Base-by-base conservation (phyloP, 1,140 invertebrate genomes). In the Drosophila carrolli region DNA sequence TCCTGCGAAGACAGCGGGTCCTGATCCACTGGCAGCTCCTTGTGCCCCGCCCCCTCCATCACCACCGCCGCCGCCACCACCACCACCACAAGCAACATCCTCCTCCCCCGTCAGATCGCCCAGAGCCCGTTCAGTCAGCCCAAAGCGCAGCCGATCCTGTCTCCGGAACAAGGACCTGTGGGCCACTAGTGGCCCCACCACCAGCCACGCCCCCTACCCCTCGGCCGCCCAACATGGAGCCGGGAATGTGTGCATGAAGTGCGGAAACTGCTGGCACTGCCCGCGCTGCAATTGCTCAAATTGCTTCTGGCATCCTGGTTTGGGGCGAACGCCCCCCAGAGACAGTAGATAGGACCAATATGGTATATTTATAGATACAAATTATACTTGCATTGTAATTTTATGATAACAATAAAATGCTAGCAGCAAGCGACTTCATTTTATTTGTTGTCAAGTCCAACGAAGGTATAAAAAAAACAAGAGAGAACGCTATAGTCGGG, bases 261-360 rank as follows among this genome's bases (percentile, higher is more conserved):
- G 77, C 35, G 48, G 71, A 23, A 65, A 62, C 19, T 62, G 40
- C 37, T 85, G 81, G 66, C 59, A 61, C 38, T 77, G 73, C 27
- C 62, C 81, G 0, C 56, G 62, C 35, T 84, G 81, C 48, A 67
- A 14, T 41, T 67, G 60, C 60, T 65, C 81, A n/a, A 63, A 80
- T 53, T 84, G 56, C 73, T 73, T 51, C 14, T 81, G 78, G 51
- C 74, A 72, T 71, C 38, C 72, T 6, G 59, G 70, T 9, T n/a
- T 74, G 37, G 19, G 23, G 32, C 59, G 65, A 14, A 11, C 23
- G 13, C 27, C 41, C 19, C 53, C 55, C 11, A 62, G 35, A 10
- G 67, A 72, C 11, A 41, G 8, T 37, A 14, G 59, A 59, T 19
- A 48, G 27, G 35, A 44, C 19, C 0, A 9, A 32, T 7, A 32